These are phyloP conservation scores for Pangasius sanitwongsei DNA, from an alignment of 2,797 vertebrate species.

Conservation along the genomic window DNA sequence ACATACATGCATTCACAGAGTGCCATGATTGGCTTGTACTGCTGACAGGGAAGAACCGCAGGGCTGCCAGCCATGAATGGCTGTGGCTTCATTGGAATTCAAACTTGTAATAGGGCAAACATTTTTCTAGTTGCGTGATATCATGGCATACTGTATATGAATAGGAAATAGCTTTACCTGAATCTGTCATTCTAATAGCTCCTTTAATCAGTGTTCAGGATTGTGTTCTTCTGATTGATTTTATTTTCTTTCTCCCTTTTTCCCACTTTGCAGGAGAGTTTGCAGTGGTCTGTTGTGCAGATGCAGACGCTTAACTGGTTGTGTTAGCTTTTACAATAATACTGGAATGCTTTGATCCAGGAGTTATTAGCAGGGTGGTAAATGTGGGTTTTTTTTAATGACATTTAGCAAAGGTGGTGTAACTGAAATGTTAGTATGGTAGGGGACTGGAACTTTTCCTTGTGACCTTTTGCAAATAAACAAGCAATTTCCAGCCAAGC, in stretches of 20 bases:
- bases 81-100: not conserved
- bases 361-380: constrained; percentile 15
- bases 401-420: constrained; percentile 31
- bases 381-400: constrained; percentile 20
- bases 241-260: not conserved
- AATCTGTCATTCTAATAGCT: not conserved
- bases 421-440: not conserved
- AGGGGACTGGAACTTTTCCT: not conserved
- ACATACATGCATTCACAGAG: not conserved
- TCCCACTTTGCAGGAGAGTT: not conserved
- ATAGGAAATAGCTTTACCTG: not conserved
- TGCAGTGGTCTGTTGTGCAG: constrained; percentile 47
- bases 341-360: constrained; percentile 57
- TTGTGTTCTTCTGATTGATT: not conserved
- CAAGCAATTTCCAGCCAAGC: not conserved
- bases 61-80: not conserved
- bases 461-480: constrained; percentile 20
- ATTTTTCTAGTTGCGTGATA: not conserved
- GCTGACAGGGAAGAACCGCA: too few species aligned
- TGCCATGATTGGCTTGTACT: not conserved
- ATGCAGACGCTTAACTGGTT: constrained; percentile 40
- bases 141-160: not conserved
- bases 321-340: constrained; percentile 42
- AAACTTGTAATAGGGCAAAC: not conserved
- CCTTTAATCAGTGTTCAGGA: not conserved